Conservation (phyloP, 2,113 vertebrate species). For the Neogobius melanostomus region DNA sequence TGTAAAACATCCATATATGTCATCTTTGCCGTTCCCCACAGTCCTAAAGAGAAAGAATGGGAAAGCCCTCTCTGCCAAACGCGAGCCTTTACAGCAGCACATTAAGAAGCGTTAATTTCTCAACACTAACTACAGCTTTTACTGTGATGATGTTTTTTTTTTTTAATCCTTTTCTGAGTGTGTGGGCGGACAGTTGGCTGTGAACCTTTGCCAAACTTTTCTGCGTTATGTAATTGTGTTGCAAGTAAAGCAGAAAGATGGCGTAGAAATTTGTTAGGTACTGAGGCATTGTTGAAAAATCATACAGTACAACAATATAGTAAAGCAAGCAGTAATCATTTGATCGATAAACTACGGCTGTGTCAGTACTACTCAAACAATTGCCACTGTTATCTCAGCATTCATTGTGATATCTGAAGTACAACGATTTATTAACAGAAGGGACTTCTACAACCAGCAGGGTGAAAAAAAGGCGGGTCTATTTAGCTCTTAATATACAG, state of each 20-base stretch:
- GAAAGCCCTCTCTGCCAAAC: not conserved
- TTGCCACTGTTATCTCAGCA: no score
- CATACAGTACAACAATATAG: no score
- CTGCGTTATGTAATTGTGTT: not conserved
- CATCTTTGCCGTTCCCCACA: conserved; percentile 18
- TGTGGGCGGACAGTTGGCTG: not conserved
- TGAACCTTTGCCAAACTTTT: not conserved
- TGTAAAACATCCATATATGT: conserved; percentile 45
- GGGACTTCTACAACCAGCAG: no score
- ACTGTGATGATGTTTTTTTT: not conserved
- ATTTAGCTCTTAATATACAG: not conserved
- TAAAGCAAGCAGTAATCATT: no score
- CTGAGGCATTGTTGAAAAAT: not conserved
- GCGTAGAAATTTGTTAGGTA: not conserved
- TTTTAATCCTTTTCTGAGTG: not conserved
- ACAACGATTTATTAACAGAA: no score
- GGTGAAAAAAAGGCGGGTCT: no score
- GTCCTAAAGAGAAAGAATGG: conserved; percentile 28
- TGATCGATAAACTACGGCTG: no score
- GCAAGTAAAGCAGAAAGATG: not conserved
- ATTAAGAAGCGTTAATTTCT: conserved; percentile 4
- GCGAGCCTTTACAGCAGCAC: not conserved
- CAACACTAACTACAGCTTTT: not conserved
- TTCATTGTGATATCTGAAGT: no score
- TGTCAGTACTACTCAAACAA: no score